Percentiles rank a stretch among this genome's conserved stretches.
These are phyloP conservation scores for Mythimna ferrago DNA, from an alignment of 2,888 invertebrate species.

Conservation along the genomic window DNA sequence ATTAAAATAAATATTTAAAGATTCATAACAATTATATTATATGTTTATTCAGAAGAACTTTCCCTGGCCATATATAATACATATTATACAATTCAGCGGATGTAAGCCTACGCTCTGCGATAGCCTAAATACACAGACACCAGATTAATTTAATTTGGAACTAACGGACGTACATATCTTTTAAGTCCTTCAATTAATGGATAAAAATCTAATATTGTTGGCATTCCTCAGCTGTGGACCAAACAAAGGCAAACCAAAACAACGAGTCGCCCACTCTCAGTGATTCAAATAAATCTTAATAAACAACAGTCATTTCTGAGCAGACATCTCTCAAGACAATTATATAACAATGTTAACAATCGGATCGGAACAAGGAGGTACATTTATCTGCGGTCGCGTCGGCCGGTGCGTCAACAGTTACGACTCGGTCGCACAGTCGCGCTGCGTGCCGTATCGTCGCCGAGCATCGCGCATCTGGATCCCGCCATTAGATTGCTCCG, in stretches of 20 bases:
- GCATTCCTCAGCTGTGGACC: slow-evolving; percentile 25
- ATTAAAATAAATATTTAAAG: slow-evolving; percentile 3
- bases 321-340: slow-evolving; percentile 42
- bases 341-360: slow-evolving; percentile 60
- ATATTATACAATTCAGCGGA: slow-evolving; percentile 1
- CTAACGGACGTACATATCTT: background rate
- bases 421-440: slow-evolving; percentile 55
- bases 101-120: background rate
- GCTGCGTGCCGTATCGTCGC: slow-evolving; percentile 70
- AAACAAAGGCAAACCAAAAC: slow-evolving; percentile 45
- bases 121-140: slow-evolving; percentile 1
- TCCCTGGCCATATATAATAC: slow-evolving; percentile 1
- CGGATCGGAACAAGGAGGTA: slow-evolving; percentile 50
- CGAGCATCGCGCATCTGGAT: slow-evolving; percentile 66
- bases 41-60: slow-evolving; percentile 25
- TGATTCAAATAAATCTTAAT: slow-evolving; percentile 55
- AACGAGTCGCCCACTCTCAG: slow-evolving; percentile 44
- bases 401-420: slow-evolving; percentile 57
- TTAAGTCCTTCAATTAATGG: background rate
- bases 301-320: slow-evolving; percentile 44
- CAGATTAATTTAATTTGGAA: slow-evolving; percentile 8
- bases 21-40: background rate
- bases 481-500: slow-evolving; percentile 61
- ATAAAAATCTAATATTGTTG: slow-evolving; percentile 22
- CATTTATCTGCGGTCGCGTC: slow-evolving; percentile 56